Evolutionary conservation across 2,797 vertebrate genomes (phyloP).

Genomic region (Coregonus sp.): DNA sequence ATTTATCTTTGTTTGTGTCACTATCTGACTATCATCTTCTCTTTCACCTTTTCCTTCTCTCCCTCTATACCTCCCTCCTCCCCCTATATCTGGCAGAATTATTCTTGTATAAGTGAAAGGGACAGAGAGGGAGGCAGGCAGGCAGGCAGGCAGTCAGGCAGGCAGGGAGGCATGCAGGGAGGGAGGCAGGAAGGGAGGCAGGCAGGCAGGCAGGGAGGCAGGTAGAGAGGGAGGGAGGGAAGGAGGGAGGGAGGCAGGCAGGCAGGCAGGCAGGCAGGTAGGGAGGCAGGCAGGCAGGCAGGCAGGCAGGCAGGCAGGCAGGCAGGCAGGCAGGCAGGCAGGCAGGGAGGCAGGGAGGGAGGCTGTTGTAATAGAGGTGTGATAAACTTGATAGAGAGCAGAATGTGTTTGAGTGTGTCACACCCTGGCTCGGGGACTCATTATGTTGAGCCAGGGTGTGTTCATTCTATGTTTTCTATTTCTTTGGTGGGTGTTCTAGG

Average conservation of each 20-base stretch:
- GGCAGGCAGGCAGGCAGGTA: accelerated
- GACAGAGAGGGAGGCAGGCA: not conserved
- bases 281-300: accelerated
- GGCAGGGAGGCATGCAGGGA: not conserved
- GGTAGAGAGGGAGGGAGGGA: not conserved
- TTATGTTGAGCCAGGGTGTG: no score
- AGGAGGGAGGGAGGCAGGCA: not conserved
- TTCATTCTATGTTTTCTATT: no score
- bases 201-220: no score
- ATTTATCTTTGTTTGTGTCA: not conserved
- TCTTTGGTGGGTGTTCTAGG: no score
- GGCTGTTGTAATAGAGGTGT: conserved; percentile 58
- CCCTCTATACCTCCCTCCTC: not conserved
- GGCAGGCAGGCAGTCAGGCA: not conserved
- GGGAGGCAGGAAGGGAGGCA: not conserved
- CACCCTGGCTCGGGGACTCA: no score
- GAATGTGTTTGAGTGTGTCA: conserved; percentile 23
- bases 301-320: no score
- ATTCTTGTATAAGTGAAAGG: no score
- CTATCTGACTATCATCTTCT: conserved; percentile 1
- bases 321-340: not conserved
- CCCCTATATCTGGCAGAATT: no score
- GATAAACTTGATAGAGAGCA: conserved; percentile 63
- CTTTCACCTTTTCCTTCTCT: conserved; percentile 37
- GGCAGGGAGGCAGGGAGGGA: not conserved